A percentile compares a stretch with the other conserved stretches of the same genome.
These are phyloP conservation scores for Psilopsiagon aymara DNA, from an alignment of 2,113 vertebrate genomes.

Conservation along the genomic window DNA sequence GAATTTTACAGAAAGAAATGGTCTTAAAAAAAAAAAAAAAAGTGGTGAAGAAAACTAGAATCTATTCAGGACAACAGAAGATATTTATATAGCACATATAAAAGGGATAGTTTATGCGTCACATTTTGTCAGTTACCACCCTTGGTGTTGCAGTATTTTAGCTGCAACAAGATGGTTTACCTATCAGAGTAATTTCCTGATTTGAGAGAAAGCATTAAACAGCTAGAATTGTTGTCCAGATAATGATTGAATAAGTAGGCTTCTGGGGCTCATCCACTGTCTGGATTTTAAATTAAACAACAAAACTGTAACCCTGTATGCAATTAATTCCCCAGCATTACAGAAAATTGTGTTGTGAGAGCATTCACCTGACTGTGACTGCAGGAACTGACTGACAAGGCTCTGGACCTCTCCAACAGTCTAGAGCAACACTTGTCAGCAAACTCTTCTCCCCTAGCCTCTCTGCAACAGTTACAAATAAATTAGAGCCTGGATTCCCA, in stretches of 20 bases:
- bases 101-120: background rate
- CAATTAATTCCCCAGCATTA: background rate
- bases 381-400: background rate
- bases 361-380: background rate
- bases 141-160: background rate
- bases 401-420: background rate
- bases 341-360: background rate
- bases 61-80: background rate
- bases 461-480: background rate
- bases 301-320: background rate
- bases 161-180: background rate
- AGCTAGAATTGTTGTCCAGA: background rate
- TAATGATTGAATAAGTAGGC: background rate
- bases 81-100: background rate
- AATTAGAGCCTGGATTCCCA: background rate
- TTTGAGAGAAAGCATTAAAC: background rate
- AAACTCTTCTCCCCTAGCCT: background rate
- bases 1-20: background rate
- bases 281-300: background rate
- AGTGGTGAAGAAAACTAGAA: background rate
- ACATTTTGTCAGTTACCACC: background rate
- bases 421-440: background rate
- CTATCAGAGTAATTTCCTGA: background rate
- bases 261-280: background rate
- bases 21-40: background rate